Evolutionary conservation across 2,888 invertebrate species (phyloP).

Genomic region (Mesochorus sp.): DNA sequence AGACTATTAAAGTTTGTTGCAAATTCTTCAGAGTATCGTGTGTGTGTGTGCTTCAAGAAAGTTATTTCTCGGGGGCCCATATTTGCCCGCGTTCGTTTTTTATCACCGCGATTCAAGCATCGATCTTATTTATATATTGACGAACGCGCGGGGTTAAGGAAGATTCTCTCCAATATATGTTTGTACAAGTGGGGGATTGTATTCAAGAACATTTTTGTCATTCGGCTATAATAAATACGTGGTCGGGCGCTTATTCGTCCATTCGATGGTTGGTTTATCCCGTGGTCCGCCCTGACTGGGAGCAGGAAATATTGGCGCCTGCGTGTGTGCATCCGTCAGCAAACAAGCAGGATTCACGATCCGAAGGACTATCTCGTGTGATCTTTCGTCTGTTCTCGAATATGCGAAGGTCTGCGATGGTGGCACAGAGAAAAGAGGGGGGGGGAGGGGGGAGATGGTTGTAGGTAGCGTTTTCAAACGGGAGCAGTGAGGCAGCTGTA

Average conservation of each 20-base stretch:
- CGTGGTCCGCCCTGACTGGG: too few species aligned
- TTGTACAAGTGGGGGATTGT: too few species aligned
- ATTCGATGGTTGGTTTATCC: too few species aligned
- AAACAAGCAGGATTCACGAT: not conserved
- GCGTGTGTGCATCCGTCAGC: not conserved
- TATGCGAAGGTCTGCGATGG: not conserved
- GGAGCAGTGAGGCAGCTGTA: slow-evolving; percentile 62
- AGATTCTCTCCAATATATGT: too few species aligned
- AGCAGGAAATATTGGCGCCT: slow-evolving; percentile 51
- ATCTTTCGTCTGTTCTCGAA: not conserved
- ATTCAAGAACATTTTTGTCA: too few species aligned
- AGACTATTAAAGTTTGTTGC: not conserved
- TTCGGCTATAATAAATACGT: too few species aligned
- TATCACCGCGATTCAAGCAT: too few species aligned
- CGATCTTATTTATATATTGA: too few species aligned
- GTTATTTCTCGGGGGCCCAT: too few species aligned
- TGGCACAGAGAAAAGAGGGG: not conserved
- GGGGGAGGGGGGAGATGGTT: not conserved
- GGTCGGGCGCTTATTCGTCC: too few species aligned
- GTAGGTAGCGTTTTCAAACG: slow-evolving; percentile 62
- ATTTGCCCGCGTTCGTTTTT: not conserved
- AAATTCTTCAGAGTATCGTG: not conserved
- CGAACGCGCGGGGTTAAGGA: too few species aligned
- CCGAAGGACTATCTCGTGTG: not conserved
- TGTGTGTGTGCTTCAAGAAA: not conserved